Evolutionary conservation across 2,888 invertebrate genomes (phyloP).

Genomic region (Prosapia bicincta): DNA sequence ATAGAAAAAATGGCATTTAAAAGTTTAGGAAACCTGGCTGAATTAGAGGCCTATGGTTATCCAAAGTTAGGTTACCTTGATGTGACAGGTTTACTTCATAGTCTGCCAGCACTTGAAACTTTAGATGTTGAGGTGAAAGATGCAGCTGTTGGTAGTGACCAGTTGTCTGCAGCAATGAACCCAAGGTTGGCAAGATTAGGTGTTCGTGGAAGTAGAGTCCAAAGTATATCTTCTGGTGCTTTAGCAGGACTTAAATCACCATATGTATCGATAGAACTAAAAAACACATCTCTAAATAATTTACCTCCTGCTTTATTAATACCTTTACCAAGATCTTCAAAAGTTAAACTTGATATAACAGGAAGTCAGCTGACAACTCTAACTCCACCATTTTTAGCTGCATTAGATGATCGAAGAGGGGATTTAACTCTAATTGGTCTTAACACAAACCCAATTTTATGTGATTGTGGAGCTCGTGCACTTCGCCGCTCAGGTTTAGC

Average conservation of each 20-base stretch:
- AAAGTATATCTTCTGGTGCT: slow-evolving; percentile 76
- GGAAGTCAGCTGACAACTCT: slow-evolving; percentile 74
- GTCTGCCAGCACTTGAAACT: slow-evolving; percentile 67
- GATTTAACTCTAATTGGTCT: slow-evolving; percentile 71
- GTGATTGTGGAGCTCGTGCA: slow-evolving; percentile 80
- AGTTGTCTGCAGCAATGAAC: slow-evolving; percentile 73
- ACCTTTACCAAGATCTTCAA: slow-evolving; percentile 82
- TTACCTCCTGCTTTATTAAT: slow-evolving; percentile 81
- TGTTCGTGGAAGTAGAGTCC: slow-evolving; percentile 68
- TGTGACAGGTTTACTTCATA: slow-evolving; percentile 77
- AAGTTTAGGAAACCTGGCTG: slow-evolving; percentile 63
- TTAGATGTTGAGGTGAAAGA: slow-evolving; percentile 87
- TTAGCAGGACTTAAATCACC: slow-evolving; percentile 76
- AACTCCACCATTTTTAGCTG: slow-evolving; percentile 72
- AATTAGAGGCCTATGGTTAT: slow-evolving; percentile 68
- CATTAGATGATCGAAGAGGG: slow-evolving; percentile 76
- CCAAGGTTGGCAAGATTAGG: slow-evolving; percentile 72
- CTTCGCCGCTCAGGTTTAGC: slow-evolving; percentile 58
- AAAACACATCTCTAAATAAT: slow-evolving; percentile 73
- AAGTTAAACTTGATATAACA: slow-evolving; percentile 70
- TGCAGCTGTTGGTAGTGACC: slow-evolving; percentile 73
- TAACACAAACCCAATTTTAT: slow-evolving; percentile 74
- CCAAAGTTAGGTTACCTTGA: slow-evolving; percentile 81
- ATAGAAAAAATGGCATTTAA: slow-evolving; percentile 82
- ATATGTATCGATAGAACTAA: slow-evolving; percentile 66